phyloP scores from a whole-genome alignment of 2,888 invertebrate genomes.

The Oxycera nigricornis region DNA sequence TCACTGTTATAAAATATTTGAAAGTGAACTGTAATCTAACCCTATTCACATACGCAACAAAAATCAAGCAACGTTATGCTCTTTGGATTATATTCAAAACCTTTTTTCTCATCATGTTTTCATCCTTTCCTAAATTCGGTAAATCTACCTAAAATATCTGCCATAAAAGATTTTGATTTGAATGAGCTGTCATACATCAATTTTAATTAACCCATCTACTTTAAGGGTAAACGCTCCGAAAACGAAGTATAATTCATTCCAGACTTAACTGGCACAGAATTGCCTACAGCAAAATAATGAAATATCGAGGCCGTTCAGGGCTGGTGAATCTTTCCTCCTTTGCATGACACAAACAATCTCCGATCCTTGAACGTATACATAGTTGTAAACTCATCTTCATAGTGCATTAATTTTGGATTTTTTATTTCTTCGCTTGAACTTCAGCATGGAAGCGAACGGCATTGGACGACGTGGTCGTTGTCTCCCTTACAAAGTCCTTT shows the following conservation, averaged over 20 bases:
- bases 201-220: slow-evolving; percentile 25
- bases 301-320: not conserved
- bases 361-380: not conserved
- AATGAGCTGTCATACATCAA: slow-evolving; percentile 34
- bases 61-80: too few relatives aligned
- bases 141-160: too few relatives aligned
- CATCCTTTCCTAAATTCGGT: too few relatives aligned
- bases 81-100: too few relatives aligned
- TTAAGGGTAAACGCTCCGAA: not conserved
- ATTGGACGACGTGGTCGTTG: not conserved
- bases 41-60: too few relatives aligned
- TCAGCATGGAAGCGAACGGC: not conserved
- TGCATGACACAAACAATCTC: not conserved
- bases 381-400: slow-evolving; percentile 22
- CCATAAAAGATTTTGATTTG: not conserved
- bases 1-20: too few relatives aligned
- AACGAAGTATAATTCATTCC: slow-evolving; percentile 15
- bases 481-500: slow-evolving; percentile 2
- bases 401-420: slow-evolving; percentile 36
- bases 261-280: slow-evolving; percentile 13
- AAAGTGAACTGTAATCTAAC: too few relatives aligned
- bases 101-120: too few relatives aligned
- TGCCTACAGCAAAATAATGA: slow-evolving; percentile 23
- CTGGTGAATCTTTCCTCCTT: not conserved
- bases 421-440: not conserved